Base-by-base conservation (phyloP, 2,888 invertebrate species). In the Philaethria dido region DNA sequence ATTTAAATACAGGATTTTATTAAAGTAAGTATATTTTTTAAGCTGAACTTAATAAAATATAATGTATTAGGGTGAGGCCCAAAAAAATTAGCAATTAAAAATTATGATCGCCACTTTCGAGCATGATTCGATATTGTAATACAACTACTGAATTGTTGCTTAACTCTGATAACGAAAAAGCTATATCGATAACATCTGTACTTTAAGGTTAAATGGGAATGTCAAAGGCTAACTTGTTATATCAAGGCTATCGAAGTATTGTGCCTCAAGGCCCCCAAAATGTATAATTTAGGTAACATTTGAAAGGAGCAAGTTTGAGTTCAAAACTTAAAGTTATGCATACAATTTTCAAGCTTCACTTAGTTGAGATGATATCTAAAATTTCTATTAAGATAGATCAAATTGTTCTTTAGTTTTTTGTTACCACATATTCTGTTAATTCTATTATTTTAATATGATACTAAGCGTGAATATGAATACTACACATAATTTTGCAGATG, bases 171-270 rank as follows among this genome's bases (percentile, higher is more conserved):
- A 64, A 39, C 52, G 45, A 18, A 54, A 39, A 47, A 29, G 42
- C 47, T 47, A 64, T 61, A 64, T 66, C 64, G 59, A 68, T 70
- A 65, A 59, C 50, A 70, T 68, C 70, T 65, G 59, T 36, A 52
- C 47, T 52, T 59, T 52, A 59, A 59, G 20, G 47, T 67, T 52
- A 57, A 52, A 57, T 62, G 67, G 62, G 29, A 62, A 68, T 63
- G 55, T 68, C 70, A 68, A 70, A 70, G 61, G 61, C 65, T 68
- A 68, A 57, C 55, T 70, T 70, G 62, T 65, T 66, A 63, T 65
- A 64, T 36, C 62, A 70, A 68, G 70, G 70, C 55, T 63, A 61
- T 54, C 36, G n/a, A 39, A 54, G 61, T 50, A 65, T 68, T 55
- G 54, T 63, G 45, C 54, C 42, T 59, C 59, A 63, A 70, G 68